Conservation (phyloP, 2,113 vertebrate genomes). For the Rhineura floridana region DNA sequence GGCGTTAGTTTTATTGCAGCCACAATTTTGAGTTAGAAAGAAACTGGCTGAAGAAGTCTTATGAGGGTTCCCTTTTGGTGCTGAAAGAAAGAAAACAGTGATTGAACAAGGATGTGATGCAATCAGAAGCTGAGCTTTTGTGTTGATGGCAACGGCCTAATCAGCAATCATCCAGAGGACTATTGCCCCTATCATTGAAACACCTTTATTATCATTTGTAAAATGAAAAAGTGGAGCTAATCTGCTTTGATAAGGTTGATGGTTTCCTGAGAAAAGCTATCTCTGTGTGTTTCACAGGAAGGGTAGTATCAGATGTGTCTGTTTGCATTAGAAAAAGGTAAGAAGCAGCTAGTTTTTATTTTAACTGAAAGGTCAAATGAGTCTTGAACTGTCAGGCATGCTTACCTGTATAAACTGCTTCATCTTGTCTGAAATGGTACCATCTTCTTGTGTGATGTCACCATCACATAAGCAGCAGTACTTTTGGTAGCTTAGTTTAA, state of each 20-base stretch:
- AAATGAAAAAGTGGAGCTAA: constrained; percentile 1
- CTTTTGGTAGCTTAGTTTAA: neutral
- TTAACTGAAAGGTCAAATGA: neutral
- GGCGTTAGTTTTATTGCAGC: neutral
- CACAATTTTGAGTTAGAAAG: rapidly evolving
- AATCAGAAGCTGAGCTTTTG: neutral
- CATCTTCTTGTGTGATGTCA: neutral
- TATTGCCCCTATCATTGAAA: neutral
- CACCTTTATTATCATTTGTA: constrained; percentile 10
- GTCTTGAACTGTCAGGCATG: neutral
- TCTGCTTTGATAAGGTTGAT: rapidly evolving
- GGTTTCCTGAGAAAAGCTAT: rapidly evolving
- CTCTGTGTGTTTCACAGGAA: neutral
- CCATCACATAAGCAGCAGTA: neutral
- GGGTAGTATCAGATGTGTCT: rapidly evolving
- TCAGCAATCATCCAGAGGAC: neutral
- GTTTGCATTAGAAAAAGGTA: constrained; percentile 17
- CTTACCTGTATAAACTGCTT: neutral
- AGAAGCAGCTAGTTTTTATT: neutral
- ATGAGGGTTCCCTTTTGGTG: neutral
- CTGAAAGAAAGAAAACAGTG: neutral
- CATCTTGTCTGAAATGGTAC: neutral
- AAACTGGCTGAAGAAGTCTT: neutral
- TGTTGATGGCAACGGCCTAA: rapidly evolving
- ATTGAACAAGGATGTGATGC: neutral